These are phyloP conservation scores for Phyto melanocephala DNA, from an alignment of 2,888 invertebrate genomes.

Conservation along the genomic window DNA sequence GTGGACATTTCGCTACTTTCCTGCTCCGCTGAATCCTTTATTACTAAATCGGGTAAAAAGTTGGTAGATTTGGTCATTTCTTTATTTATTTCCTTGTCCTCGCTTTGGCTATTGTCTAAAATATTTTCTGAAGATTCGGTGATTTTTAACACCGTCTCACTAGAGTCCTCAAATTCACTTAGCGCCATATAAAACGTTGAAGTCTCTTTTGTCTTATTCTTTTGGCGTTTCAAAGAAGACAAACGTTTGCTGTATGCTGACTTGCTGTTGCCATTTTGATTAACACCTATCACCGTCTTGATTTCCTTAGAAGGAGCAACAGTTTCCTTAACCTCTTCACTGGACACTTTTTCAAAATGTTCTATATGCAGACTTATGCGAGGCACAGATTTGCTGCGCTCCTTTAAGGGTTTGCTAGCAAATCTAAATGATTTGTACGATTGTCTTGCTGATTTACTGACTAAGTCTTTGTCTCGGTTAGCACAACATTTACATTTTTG, in stretches of 20 bases:
- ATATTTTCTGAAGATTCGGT: constrained; percentile 84
- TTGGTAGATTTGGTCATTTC: constrained; percentile 27
- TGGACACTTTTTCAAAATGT: constrained; percentile 70
- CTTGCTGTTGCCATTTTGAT: constrained; percentile 83
- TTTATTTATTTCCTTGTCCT: constrained; percentile 25
- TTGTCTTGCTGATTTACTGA: constrained; percentile 11
- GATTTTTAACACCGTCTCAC: constrained; percentile 80
- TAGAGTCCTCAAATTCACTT: constrained; percentile 79
- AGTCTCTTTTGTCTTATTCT: constrained; percentile 82
- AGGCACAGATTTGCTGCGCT: constrained; percentile 78
- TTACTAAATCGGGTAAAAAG: constrained; percentile 65
- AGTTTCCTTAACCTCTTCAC: constrained; percentile 68
- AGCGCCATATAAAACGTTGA: constrained; percentile 86
- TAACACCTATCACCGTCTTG: constrained; percentile 80
- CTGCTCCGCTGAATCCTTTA: constrained; percentile 65
- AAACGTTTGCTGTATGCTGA: constrained; percentile 84
- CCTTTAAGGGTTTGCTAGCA: constrained; percentile 73
- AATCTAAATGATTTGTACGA: constrained; percentile 38
- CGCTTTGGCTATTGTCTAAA: constrained; percentile 49
- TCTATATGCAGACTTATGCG: constrained; percentile 73
- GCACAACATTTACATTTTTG: constrained; percentile 69
- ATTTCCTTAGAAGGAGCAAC: background rate
- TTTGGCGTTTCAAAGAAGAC: constrained; percentile 84
- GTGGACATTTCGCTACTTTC: constrained; percentile 54
- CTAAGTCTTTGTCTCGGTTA: constrained; percentile 10